phyloP scores from a whole-genome alignment of 2,797 vertebrate genomes.

The Dendrocincla tyrannina region DNA sequence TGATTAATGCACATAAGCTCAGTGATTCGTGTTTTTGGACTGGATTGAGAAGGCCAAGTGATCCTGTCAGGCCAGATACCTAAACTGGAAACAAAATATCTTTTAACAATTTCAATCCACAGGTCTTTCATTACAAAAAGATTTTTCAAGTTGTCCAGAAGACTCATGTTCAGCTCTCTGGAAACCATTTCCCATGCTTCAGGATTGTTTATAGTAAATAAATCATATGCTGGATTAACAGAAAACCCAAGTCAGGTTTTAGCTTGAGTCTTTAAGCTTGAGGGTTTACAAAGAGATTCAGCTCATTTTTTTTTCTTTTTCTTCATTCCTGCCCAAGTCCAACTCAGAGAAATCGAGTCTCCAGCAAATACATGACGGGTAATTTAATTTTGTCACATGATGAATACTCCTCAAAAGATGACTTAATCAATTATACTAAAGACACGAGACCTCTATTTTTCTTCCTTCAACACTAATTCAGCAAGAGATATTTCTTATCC shows the following conservation, averaged over 20 bases:
- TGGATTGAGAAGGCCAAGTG: background rate
- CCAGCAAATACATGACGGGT: background rate
- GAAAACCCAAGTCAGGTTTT: constrained; percentile 20
- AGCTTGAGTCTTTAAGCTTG: background rate
- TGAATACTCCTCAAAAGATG: background rate
- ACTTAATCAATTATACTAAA: background rate
- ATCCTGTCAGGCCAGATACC: background rate
- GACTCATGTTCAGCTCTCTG: background rate
- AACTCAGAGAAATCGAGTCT: background rate
- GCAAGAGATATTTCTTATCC: background rate
- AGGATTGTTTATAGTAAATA: constrained; percentile 50
- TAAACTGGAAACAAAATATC: background rate
- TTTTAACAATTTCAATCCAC: background rate
- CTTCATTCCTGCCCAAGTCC: background rate
- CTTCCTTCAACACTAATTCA: background rate
- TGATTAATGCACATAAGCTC: background rate
- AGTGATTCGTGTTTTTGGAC: background rate
- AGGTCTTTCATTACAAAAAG: background rate
- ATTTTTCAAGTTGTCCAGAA: constrained; percentile 12
- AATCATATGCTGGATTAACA: constrained; percentile 24
- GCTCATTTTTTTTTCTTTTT: background rate
- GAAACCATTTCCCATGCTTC: constrained; percentile 18
- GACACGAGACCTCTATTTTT: background rate
- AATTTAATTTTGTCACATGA: background rate
- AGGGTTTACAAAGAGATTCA: background rate